Base-by-base conservation (phyloP, 2,888 invertebrate species). In the Leptopilina syphax region DNA sequence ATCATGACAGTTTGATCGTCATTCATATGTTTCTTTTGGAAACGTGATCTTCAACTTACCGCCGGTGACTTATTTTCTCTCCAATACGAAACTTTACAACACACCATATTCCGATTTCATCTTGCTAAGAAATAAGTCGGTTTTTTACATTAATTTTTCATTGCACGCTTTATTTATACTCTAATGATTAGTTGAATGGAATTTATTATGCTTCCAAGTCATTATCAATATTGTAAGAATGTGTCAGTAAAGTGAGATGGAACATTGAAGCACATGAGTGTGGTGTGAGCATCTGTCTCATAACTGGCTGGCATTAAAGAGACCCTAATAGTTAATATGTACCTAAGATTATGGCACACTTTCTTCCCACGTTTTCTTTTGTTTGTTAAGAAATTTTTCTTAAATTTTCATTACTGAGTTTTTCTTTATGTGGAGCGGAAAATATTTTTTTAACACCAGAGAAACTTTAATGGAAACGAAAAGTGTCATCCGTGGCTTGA, bases 1-100 rank as follows among this genome's bases (percentile, higher is more conserved):
- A 78, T 76, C 73, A 47, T 78, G 77, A 79, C 65, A 76, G 68
- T 57, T 41, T 44, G 24, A 50, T 77, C 79, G 80, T 83, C 77
- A 78, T 76, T 83, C 78, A 76, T 77, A 83, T 84, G 80, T 82
- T 77, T 80, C 81, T 80, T 81, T 82, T 76, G 68, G 84, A 87
- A 87, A 89, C 88, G 89, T 90, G 87, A 84, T 87, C 86, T 77
- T 81, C 82, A 84, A 85, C 82, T 83, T 85, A 86, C 87, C 86
- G 85, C 90, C 90, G 90, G 91, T 87, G 84, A 88, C 88, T 88
- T 88, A 87, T 88, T 34, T 88, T 86, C 87, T 85, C 77, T 76
- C 77, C 73, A 63, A 63, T 60, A 82, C 12, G 13, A 50, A 12
- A 70, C 34, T 34, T 54, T 57, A 34, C 13, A 34, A 34, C 13